Conservation (phyloP, 2,797 vertebrate species). For the Sebastes diploproa region DNA sequence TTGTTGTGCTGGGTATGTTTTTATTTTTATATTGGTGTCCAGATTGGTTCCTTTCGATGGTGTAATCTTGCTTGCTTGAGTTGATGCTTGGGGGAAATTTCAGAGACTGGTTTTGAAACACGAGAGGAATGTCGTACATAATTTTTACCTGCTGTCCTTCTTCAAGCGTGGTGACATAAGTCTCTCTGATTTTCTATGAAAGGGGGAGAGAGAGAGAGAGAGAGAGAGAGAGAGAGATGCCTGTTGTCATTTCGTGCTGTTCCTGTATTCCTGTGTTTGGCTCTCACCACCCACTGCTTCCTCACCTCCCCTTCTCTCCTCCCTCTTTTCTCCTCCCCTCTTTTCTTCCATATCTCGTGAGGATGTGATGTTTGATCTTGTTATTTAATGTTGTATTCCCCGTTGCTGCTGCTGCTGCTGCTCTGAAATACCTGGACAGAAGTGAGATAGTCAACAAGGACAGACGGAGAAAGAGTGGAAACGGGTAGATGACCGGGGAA, state of each 20-base stretch:
- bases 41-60: background rate
- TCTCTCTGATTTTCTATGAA: background rate
- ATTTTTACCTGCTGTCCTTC: background rate
- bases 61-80: background rate
- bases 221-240: background rate
- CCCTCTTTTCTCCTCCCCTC: conserved; percentile 33
- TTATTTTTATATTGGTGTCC: background rate
- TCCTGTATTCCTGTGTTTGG: conserved; percentile 26
- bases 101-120: background rate
- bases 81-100: background rate
- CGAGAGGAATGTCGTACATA: background rate
- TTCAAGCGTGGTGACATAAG: conserved; percentile 8
- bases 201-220: background rate
- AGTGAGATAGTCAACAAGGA: conserved; percentile 19
- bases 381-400: conserved; percentile 33
- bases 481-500: conserved; percentile 8
- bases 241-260: conserved; percentile 26
- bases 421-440: conserved; percentile 49
- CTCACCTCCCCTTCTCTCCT: conserved; percentile 33
- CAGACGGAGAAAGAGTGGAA: background rate
- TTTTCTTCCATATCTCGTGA: conserved; percentile 33
- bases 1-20: background rate
- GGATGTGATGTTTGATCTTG: conserved; percentile 52
- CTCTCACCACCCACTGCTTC: conserved; percentile 45
- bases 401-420: background rate